These are phyloP conservation scores for Rhea pennata DNA, from an alignment of 2,113 vertebrate genomes.

Conservation along the genomic window DNA sequence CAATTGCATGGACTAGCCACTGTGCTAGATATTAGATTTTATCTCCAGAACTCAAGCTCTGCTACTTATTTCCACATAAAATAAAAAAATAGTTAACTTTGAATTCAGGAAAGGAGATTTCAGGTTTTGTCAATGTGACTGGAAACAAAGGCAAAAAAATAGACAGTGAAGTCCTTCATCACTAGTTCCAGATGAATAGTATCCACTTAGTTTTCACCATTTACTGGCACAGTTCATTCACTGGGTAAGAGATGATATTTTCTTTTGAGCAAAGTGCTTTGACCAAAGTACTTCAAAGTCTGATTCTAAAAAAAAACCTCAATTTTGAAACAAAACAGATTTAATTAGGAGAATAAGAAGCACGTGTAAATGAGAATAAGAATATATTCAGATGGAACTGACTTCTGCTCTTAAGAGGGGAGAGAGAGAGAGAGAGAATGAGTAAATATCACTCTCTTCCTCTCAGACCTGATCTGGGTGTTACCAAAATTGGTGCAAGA, in stretches of 20 bases:
- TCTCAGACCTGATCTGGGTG: neutral
- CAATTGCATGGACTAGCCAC: neutral
- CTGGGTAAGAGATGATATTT: accelerated
- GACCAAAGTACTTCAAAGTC: neutral
- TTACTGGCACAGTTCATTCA: neutral
- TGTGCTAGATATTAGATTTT: neutral
- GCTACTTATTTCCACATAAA: neutral
- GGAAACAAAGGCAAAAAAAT: neutral
- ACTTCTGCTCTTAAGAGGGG: neutral
- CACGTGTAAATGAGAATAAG: neutral
- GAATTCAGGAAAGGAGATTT: neutral
- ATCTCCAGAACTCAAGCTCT: neutral
- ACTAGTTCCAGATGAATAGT: neutral
- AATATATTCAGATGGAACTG: accelerated
- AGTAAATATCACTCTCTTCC: neutral
- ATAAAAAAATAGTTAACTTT: neutral
- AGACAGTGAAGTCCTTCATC: neutral
- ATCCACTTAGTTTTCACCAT: neutral
- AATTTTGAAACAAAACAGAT: neutral
- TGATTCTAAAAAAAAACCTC: neutral
- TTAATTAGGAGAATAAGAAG: neutral
- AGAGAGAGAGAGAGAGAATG: neutral
- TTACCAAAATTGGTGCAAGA: neutral
- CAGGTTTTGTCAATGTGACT: neutral
- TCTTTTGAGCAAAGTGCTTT: neutral